Percentiles rank a stretch among this genome's conserved stretches.
Evolutionary conservation across 1,140 invertebrate species (phyloP).

Genomic region (Augochlora pura): DNA sequence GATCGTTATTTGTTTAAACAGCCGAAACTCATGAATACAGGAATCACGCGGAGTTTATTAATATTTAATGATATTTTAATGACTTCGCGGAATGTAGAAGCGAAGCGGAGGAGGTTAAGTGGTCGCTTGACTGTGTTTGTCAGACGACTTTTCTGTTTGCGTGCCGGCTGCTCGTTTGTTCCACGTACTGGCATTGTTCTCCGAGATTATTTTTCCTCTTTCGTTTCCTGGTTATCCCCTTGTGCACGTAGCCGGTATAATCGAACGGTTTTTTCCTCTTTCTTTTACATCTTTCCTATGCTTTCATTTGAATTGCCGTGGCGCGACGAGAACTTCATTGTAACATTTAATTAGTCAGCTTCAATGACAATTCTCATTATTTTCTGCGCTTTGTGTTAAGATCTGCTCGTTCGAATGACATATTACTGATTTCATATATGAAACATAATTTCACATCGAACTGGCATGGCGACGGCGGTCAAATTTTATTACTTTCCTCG

Average conservation of each 20-base stretch:
- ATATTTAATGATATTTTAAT: slow-evolving; percentile 67
- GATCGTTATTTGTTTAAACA: background rate
- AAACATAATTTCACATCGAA: background rate
- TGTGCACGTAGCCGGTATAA: slow-evolving; percentile 46
- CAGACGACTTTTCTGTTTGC: slow-evolving; percentile 48
- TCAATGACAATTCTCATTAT: background rate
- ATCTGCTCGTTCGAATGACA: background rate
- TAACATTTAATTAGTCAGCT: slow-evolving; percentile 37
- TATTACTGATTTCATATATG: background rate
- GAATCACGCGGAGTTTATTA: slow-evolving; percentile 37
- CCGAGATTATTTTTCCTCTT: slow-evolving; percentile 47
- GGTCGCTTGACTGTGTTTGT: slow-evolving; percentile 40
- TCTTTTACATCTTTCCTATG: slow-evolving; percentile 26
- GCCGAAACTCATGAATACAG: background rate
- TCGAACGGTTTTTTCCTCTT: slow-evolving; percentile 28
- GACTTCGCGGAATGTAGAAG: slow-evolving; percentile 38
- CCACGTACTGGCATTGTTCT: slow-evolving; percentile 47
- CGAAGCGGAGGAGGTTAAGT: slow-evolving; percentile 37
- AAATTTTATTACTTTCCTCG: background rate
- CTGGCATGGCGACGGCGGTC: background rate
- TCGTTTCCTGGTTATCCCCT: slow-evolving; percentile 45
- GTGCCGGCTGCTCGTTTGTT: slow-evolving; percentile 49
- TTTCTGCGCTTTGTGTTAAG: background rate
- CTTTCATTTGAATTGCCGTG: slow-evolving; percentile 31
- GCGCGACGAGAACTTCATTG: slow-evolving; percentile 14